These are phyloP conservation scores for Drosophila suzukii DNA, from an alignment of 1,140 invertebrate species.

Conservation along the genomic window DNA sequence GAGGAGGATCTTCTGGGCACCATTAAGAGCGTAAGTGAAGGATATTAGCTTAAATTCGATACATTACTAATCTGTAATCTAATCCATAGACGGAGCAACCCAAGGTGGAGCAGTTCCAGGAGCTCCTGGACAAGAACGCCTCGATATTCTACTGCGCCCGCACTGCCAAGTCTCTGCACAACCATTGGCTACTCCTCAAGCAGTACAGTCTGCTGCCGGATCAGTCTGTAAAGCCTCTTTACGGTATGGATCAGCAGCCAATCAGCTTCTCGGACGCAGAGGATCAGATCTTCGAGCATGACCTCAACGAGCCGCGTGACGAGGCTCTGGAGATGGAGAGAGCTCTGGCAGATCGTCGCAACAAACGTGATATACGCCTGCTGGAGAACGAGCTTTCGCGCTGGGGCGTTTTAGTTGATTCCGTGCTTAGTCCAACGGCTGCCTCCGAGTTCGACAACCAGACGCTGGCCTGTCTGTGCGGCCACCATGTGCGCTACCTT, in stretches of 20 bases:
- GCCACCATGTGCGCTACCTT: conserved; percentile 95
- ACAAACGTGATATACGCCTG: conserved; percentile 92
- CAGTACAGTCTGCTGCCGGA: conserved; percentile 96
- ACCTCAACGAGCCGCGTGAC: conserved; percentile 92
- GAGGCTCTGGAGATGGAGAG: conserved; percentile 89
- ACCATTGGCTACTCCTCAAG: conserved; percentile 97
- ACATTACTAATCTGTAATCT: background rate
- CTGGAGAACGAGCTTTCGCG: conserved; percentile 95
- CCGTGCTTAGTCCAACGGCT: conserved; percentile 91
- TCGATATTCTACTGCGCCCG: conserved; percentile 94
- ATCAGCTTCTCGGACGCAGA: conserved; percentile 97
- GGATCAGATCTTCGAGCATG: conserved; percentile 93
- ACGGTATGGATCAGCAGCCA: conserved; percentile 88
- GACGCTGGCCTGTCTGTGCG: conserved; percentile 96
- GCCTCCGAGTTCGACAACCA: conserved; percentile 95
- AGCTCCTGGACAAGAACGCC: conserved; percentile 93
- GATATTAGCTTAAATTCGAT: background rate
- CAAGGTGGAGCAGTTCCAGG: conserved; percentile 92
- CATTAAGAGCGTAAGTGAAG: conserved; percentile 90
- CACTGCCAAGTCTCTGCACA: conserved; percentile 93
- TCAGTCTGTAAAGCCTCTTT: conserved; percentile 89
- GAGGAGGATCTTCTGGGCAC: conserved; percentile 95
- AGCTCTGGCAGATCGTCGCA: conserved; percentile 87
- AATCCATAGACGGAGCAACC: conserved; percentile 85
- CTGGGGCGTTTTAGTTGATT: conserved; percentile 97